Conservation (phyloP, 2,797 vertebrate genomes). For the Acestrorhynchus altus region DNA sequence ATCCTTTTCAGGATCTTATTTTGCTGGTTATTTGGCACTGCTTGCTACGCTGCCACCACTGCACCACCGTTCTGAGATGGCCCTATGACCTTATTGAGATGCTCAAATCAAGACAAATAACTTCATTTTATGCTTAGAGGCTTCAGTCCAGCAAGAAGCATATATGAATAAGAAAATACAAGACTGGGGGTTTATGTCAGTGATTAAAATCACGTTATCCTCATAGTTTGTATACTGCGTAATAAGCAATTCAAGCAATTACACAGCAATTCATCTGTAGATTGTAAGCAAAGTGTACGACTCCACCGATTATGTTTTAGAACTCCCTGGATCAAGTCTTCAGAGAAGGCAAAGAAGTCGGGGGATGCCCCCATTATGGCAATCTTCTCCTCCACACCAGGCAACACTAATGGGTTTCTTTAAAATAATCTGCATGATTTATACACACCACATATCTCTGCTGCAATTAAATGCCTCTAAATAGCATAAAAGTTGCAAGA, state of each 20-base stretch:
- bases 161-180: not conserved
- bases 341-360: not conserved
- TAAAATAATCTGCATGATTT: constrained; percentile 4
- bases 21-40: constrained; percentile 9
- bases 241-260: not conserved
- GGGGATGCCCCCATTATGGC: not conserved
- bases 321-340: not conserved
- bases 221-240: not conserved
- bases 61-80: no score
- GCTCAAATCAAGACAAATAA: constrained; percentile 34
- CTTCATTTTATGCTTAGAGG: constrained; percentile 11
- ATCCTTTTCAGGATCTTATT: constrained; percentile 20
- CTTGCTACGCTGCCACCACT: constrained; percentile 3
- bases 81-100: constrained; percentile 13
- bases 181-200: constrained; percentile 1
- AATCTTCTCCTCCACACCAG: not conserved
- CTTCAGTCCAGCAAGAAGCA: constrained; percentile 12
- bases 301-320: not conserved
- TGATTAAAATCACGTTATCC: no score
- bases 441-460: not conserved
- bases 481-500: constrained; percentile 4
- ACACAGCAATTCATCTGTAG: not conserved
- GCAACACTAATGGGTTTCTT: constrained; percentile 6
- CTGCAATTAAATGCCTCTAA: constrained; percentile 8
- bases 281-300: no score